A percentile compares a stretch with the other conserved stretches of the same genome.
These are phyloP conservation scores for Azorinus chamasolen DNA, from an alignment of 2,888 invertebrate species.

Conservation along the genomic window DNA sequence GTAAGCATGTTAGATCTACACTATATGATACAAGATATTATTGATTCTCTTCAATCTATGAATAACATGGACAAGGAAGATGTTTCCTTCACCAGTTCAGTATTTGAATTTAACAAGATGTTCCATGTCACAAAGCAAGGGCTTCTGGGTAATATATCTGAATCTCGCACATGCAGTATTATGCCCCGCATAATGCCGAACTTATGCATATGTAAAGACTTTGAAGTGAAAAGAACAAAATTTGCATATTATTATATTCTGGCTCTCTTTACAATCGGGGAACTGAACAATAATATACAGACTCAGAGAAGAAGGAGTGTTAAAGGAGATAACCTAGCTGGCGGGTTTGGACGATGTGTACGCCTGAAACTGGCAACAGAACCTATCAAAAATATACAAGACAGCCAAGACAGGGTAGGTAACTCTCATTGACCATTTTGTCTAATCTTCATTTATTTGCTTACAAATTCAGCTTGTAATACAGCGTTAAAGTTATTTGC, in stretches of 20 bases:
- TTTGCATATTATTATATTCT: conserved; percentile 61
- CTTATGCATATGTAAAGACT: conserved; percentile 78
- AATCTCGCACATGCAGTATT: conserved; percentile 68
- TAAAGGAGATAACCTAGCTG: neutral
- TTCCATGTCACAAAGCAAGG: conserved; percentile 65
- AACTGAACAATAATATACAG: conserved; percentile 75
- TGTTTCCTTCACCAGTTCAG: neutral
- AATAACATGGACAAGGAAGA: neutral
- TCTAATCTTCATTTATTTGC: too few species aligned
- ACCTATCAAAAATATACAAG: conserved; percentile 64
- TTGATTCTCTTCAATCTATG: conserved; percentile 12
- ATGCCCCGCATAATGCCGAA: conserved; percentile 75
- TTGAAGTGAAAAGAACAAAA: conserved; percentile 58
- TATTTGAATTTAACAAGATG: conserved; percentile 44
- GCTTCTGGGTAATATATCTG: conserved; percentile 62
- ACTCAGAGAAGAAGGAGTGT: conserved; percentile 47
- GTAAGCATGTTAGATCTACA: conserved; percentile 77
- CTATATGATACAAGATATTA: conserved; percentile 64
- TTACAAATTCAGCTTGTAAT: too few species aligned
- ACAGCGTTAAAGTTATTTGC: too few species aligned
- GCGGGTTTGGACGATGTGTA: conserved; percentile 70
- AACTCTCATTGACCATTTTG: too few species aligned
- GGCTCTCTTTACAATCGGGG: conserved; percentile 74
- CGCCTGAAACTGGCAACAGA: conserved; percentile 44
- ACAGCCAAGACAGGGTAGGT: conserved; percentile 20